These are phyloP conservation scores for Parauchenoglanis punctatus DNA, from an alignment of 2,797 vertebrate genomes.

Conservation along the genomic window DNA sequence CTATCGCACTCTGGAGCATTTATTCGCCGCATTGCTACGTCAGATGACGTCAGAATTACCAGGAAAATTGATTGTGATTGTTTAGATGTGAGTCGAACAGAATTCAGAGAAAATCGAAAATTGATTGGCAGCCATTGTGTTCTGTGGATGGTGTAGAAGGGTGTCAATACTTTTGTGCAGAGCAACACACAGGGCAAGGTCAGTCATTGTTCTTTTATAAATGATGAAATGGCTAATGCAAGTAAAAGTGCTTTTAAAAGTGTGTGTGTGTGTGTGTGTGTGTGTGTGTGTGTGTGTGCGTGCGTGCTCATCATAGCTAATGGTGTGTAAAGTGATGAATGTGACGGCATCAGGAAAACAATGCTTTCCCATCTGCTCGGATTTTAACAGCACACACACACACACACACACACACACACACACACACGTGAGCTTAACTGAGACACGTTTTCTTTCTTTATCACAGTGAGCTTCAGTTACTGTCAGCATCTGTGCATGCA, in stretches of 20 bases:
- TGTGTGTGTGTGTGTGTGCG: conserved; percentile 29
- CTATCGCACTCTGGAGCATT: too few species aligned
- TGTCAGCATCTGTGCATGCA: conserved; percentile 23
- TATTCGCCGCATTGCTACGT: too few species aligned
- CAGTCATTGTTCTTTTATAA: background rate
- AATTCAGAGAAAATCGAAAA: background rate
- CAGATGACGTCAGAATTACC: background rate
- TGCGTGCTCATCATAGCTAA: conserved; percentile 25
- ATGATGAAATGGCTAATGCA: background rate
- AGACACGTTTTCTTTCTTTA: conserved; percentile 14
- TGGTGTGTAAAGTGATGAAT: conserved; percentile 12
- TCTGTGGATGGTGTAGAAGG: background rate
- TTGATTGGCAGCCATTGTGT: too few species aligned
- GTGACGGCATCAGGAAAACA: background rate
- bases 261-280: conserved; percentile 41
- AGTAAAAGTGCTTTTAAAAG: background rate
- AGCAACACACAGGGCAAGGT: background rate
- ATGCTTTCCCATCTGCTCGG: conserved; percentile 25
- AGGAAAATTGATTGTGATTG: background rate
- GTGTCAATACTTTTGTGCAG: background rate
- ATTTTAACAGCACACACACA: conserved; percentile 4
- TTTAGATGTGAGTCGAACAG: background rate
- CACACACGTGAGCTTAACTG: background rate
- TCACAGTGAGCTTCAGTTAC: conserved; percentile 14
- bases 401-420: background rate